These are phyloP conservation scores for Pyrocoelia pectoralis DNA, from an alignment of 2,888 invertebrate genomes.

Conservation along the genomic window DNA sequence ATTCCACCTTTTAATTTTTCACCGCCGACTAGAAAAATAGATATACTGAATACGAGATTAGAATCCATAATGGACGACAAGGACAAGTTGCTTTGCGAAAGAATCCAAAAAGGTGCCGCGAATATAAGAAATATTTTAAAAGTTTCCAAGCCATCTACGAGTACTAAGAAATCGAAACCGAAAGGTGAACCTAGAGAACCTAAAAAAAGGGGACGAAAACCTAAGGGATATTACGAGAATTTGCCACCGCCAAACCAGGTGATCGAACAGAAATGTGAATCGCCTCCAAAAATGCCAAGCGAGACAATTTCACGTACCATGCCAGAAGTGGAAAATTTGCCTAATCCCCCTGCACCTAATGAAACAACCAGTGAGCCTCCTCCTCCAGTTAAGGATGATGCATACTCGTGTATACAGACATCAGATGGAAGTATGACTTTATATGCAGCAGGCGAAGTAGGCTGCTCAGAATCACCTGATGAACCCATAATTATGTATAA, in stretches of 20 bases:
- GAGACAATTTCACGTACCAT: no score
- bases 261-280: no score
- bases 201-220: constrained; percentile 16
- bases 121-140: constrained; percentile 10
- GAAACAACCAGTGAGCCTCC: background rate
- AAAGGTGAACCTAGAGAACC: background rate
- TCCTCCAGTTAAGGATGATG: no score
- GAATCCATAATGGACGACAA: background rate
- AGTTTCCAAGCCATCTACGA: background rate
- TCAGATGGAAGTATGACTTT: background rate
- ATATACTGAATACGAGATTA: constrained; percentile 7
- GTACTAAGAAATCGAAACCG: no score
- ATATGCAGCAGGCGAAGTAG: background rate
- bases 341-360: no score
- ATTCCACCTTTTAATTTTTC: background rate
- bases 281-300: background rate
- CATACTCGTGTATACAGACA: background rate
- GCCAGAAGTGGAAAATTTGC: no score
- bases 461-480: background rate
- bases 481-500: no score
- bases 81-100: constrained; percentile 2
- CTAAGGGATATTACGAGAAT: background rate
- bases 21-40: constrained; percentile 4
- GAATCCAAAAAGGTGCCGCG: constrained; percentile 7
- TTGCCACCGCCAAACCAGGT: no score